Evolutionary conservation across 2,113 vertebrate genomes (phyloP), one percentile per base, ranked within the genome.

Genomic region (Pitta sordida): DNA sequence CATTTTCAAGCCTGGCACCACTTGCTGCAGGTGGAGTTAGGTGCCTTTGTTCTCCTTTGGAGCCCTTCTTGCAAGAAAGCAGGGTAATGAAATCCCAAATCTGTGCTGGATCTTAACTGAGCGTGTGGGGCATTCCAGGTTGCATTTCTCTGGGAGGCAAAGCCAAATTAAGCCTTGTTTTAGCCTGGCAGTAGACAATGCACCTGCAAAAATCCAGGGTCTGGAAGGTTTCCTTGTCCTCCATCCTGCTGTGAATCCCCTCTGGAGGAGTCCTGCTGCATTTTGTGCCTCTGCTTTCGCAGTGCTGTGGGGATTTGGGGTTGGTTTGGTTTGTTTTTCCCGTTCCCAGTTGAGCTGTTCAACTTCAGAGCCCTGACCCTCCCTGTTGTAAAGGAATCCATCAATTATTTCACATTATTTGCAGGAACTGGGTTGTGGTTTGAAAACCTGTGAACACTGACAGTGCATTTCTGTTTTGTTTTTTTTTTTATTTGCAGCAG

Each of bases 401-500:
- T 55, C 27, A 3, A 3, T 86, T 62, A 37, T 12, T 79, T 46
- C 22, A 60, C 18, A 5, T 75, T 64, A 8, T 69, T 84, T 78
- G 58, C 70, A 82, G 91, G 51, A 86, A 10, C 29, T 76, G 29
- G 4, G 44, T 71, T 68, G 36, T 70, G 17, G 10, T 77, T 62
- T 85, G 65, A n/a, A n/a, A 87, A 65, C 86, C 53, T 69, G 52
- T 39, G 49, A 62, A 11, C 63, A 30, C 89, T 94, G 94, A 94
- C 58, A 26, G 43, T 55, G 70, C 63, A 37, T 93, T 94, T 95
- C 93, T 95, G 91, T 85, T 84, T n/a, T n/a, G n/a, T n/a, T n/a
- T n/a, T n/a, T n/a, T n/a, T n/a, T 41, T 89, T 76, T 96, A 70
- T 96, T 96, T 94, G 87, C 91, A 94, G 95, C 93, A 95, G 91